phyloP scores from a whole-genome alignment of 2,797 vertebrate genomes.

The Cichlasoma orientale region DNA sequence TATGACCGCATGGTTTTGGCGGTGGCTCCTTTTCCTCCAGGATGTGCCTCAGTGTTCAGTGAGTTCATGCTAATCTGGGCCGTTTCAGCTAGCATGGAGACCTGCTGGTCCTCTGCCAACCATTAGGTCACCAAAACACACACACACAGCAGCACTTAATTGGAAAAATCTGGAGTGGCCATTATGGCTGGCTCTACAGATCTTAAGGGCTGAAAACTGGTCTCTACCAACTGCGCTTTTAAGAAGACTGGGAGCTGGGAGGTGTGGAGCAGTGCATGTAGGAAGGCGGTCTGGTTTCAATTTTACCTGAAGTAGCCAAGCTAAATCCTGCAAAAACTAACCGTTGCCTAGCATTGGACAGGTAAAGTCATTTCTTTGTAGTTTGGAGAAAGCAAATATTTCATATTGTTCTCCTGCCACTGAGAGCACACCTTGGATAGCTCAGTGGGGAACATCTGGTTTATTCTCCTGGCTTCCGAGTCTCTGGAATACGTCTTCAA shows the following conservation, averaged over 20 bases:
- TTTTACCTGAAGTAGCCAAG: neutral
- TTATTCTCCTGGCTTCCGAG: no score
- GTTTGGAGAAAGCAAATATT: neutral
- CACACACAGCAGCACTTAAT: conserved; percentile 75
- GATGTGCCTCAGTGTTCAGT: conserved; percentile 65
- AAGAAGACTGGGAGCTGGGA: conserved; percentile 9
- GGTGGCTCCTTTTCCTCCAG: conserved; percentile 79
- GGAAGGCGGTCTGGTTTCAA: conserved; percentile 1
- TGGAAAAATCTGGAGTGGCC: conserved; percentile 85
- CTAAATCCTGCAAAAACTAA: conserved; percentile 12
- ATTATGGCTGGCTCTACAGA: conserved; percentile 49
- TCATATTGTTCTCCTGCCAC: no score
- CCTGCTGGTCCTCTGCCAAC: conserved; percentile 84
- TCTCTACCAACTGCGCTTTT: conserved; percentile 26
- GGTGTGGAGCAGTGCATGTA: neutral
- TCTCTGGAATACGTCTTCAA: no score
- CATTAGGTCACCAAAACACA: conserved; percentile 88
- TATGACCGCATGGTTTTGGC: conserved; percentile 78
- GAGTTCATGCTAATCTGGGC: conserved; percentile 53
- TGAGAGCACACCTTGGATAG: no score
- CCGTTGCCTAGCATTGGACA: neutral
- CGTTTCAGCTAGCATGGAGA: conserved; percentile 73
- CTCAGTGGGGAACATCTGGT: no score
- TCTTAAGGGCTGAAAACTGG: conserved; percentile 30
- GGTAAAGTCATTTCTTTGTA: neutral